Base-by-base conservation (phyloP, 2,113 vertebrate species). In the Syngnathus typhle region DNA sequence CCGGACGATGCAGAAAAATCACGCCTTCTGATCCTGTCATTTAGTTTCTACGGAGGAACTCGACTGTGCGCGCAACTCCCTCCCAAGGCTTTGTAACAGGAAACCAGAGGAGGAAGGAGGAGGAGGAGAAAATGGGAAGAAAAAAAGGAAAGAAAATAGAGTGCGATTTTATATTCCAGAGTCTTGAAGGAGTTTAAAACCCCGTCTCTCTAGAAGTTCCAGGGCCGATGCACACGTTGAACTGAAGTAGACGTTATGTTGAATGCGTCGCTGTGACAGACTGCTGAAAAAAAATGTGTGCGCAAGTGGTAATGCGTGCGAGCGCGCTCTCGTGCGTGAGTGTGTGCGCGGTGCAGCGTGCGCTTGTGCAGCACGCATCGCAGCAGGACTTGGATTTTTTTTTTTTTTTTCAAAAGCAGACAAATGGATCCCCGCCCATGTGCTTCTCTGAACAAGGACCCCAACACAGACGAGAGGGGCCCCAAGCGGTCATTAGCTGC, bases 11-110 rank as follows among this genome's bases (percentile, higher is more conserved):
- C 60, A 44, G 74, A 71, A 74, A 76, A 76, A 86, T 75, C 68
- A 62, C 76, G 81, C 86, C 82, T 80, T 79, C 73, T 74, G 90
- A 89, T 86, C 87, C 87, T 88, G 88, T 90, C 88, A 88, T 86
- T 83, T 83, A 82, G 82, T 84, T 84, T 86, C 78, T 82, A 85
- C 81, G 79, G 84, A 85, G 79, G 68, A 87, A 86, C 89, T 88
- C 86, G 81, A 72, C 27, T 87, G 80, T 85, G 65, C 80, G 73
- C 86, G 71, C 78, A 83, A 88, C 85, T 87, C 82, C 85, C 80
- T 88, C 79, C 78, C 81, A 62, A 55, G 83, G 82, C 83, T 88
- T 82, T 89, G 86, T 88, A 89, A 90, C 84, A 84, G 76, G 89
- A 90, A 85, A 85, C 87, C 87, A 71, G 76, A 59, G 74, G 80